Base-by-base conservation (phyloP, 2,113 vertebrate genomes). In the Candoia aspera region DNA sequence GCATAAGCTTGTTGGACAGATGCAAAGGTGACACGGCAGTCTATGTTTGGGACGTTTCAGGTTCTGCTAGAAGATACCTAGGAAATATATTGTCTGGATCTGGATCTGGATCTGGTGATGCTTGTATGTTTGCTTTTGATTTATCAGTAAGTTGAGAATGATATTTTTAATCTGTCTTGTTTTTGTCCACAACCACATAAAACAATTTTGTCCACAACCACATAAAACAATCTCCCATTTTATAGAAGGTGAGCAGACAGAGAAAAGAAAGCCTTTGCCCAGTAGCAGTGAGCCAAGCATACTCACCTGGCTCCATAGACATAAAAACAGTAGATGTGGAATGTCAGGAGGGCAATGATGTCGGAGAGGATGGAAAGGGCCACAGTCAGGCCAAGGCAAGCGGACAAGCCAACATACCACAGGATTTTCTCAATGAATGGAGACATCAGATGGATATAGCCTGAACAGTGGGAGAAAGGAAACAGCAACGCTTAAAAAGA, bases 301-400 rank as follows among this genome's bases (percentile, higher is more conserved):
- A 90, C 97, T 92, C 94, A 99, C 99, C 99, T 98, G 96, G 99
- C 99, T n/a, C 99, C 99, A 0, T 99, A 99, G 92, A 99, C 99
- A 1, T 99, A 99, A 97, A 99, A 99, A 97, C 99, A 99, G 97
- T 99, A 99, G 97, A 99, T 99, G 95, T 99, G 99, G 96, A 99
- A 99, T 91, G 99, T 99, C 95, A 99, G 98, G 62, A 99, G 98
- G 0, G 99, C 98, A 8, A 99, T 95, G 96, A 99, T 99, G 96
- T 99, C 99, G 0, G 99, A 99, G 42, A 99, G 97, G 97, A 99
- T 97, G 86, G 98, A 99, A 49, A 99, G 97, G 68, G 98, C 98
- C 73, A 99, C 97, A 0, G 98, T 99, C 94, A 99, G 96, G 29
- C 99, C 99, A 86, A 99, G 97, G 92, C 99, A 98, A 15, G 99